These are phyloP conservation scores for Chaetorhynchus papuensis DNA, from an alignment of 2,113 vertebrate genomes.

Conservation along the genomic window DNA sequence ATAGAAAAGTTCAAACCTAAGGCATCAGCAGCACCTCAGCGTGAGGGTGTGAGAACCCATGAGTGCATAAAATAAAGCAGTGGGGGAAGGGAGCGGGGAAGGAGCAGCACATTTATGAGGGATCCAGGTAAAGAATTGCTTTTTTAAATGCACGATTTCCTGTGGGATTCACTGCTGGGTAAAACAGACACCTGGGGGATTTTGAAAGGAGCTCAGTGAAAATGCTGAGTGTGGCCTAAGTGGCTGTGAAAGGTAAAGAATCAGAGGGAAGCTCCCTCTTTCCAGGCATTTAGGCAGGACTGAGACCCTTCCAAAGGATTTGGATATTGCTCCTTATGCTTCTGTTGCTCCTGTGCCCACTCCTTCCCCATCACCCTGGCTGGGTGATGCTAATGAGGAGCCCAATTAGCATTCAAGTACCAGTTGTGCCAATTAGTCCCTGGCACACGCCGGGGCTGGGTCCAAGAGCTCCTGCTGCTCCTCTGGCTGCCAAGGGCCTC, in stretches of 20 bases:
- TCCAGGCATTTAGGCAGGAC: neutral
- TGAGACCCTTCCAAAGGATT: neutral
- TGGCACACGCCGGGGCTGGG: neutral
- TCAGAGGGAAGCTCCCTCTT: neutral
- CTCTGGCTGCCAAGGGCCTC: neutral
- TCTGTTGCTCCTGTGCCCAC: neutral
- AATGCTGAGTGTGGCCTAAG: neutral
- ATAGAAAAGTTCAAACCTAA: too few species aligned
- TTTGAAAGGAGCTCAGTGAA: neutral
- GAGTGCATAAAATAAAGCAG: neutral
- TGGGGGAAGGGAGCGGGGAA: neutral
- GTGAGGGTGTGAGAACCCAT: rapidly evolving
- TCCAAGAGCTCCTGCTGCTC: neutral
- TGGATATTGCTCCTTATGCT: neutral
- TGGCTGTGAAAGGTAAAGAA: neutral
- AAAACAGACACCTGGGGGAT: neutral
- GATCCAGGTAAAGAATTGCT: neutral
- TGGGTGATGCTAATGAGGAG: neutral
- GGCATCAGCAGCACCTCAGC: neutral
- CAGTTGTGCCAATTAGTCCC: neutral
- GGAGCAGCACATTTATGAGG: neutral
- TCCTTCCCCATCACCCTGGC: neutral
- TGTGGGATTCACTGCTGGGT: neutral
- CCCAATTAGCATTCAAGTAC: neutral
- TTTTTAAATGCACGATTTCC: neutral